phyloP scores from a whole-genome alignment of 2,888 invertebrate genomes.

The Agonopterix alstromeriana region DNA sequence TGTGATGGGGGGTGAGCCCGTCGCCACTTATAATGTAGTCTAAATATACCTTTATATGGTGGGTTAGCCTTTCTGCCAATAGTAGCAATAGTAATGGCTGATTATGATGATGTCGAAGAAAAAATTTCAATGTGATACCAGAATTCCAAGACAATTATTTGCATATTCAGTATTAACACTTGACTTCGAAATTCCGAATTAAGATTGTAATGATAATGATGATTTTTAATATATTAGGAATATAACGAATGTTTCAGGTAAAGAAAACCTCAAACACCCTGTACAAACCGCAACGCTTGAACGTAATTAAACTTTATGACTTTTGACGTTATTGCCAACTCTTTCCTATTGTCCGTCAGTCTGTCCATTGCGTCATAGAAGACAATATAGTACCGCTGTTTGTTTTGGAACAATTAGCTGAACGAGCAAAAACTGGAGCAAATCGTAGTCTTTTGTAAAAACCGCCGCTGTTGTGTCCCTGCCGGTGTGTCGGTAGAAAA shows the following conservation, averaged over 20 bases:
- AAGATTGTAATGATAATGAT: too few species aligned
- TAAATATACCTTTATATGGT: too few species aligned
- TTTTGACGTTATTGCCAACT: constrained; percentile 42
- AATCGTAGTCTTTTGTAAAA: constrained; percentile 24
- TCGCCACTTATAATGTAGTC: too few species aligned
- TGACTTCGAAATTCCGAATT: too few species aligned
- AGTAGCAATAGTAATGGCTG: too few species aligned
- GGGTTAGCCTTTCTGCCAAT: too few species aligned
- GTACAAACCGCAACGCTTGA: constrained; percentile 25
- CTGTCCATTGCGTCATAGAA: constrained; percentile 32
- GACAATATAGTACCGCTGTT: constrained; percentile 1
- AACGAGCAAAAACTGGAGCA: constrained; percentile 50
- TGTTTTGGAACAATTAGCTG: constrained; percentile 5
- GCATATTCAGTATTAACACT: too few species aligned
- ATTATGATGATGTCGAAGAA: too few species aligned
- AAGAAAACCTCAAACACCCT: constrained; percentile 23
- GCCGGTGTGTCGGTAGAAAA: constrained; percentile 12
- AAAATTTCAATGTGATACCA: too few species aligned
- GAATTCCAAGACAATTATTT: too few species aligned
- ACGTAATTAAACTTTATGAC: constrained; percentile 38
- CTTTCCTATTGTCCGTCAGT: constrained; percentile 33
- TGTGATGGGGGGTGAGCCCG: too few species aligned
- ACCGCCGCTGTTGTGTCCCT: constrained; percentile 14
- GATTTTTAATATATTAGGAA: too few species aligned
- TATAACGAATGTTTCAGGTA: background rate